These are phyloP conservation scores for Zaprionus gabonicus DNA, from an alignment of 1,140 invertebrate species.

Conservation along the genomic window DNA sequence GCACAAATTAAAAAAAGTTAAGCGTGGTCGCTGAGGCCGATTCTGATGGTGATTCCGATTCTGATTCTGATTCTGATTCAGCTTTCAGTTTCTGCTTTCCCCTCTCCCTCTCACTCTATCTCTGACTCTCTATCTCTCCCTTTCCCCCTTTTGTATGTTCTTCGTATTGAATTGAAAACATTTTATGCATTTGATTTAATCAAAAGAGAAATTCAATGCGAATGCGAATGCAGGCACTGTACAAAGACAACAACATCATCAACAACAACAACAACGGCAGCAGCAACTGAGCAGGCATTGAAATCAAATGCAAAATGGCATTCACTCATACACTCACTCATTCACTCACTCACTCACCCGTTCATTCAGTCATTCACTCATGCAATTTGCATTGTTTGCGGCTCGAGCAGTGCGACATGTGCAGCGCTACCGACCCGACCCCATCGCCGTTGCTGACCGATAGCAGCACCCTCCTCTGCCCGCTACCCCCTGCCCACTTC, in stretches of 20 bases:
- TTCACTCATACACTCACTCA: conserved; percentile 76
- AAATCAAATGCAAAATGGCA: conserved; percentile 81
- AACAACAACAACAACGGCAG: conserved; percentile 21
- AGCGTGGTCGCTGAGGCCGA: conserved; percentile 46
- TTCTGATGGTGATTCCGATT: conserved; percentile 44
- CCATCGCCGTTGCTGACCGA: background rate
- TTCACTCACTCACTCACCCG: conserved; percentile 40
- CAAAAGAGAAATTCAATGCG: conserved; percentile 78
- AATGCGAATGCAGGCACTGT: conserved; percentile 55
- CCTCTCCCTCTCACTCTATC: background rate
- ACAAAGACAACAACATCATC: conserved; percentile 20
- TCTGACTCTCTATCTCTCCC: background rate
- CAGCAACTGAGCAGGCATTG: conserved; percentile 44
- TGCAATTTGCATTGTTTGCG: conserved; percentile 79
- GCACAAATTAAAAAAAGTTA: conserved; percentile 30
- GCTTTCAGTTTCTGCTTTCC: conserved; percentile 38
- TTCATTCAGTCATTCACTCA: conserved; percentile 66
- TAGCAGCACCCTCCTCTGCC: background rate
- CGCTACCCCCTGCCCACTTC: background rate
- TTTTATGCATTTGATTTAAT: conserved; percentile 83
- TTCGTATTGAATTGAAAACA: conserved; percentile 78
- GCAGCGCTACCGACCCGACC: conserved; percentile 21
- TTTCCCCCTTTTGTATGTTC: conserved; percentile 3
- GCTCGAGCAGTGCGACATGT: conserved; percentile 41
- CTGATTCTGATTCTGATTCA: conserved; percentile 26